Evolutionary conservation across 92 coral and sea anemone genomes (phyloP).

Genomic region (Heteractis magnifica): DNA sequence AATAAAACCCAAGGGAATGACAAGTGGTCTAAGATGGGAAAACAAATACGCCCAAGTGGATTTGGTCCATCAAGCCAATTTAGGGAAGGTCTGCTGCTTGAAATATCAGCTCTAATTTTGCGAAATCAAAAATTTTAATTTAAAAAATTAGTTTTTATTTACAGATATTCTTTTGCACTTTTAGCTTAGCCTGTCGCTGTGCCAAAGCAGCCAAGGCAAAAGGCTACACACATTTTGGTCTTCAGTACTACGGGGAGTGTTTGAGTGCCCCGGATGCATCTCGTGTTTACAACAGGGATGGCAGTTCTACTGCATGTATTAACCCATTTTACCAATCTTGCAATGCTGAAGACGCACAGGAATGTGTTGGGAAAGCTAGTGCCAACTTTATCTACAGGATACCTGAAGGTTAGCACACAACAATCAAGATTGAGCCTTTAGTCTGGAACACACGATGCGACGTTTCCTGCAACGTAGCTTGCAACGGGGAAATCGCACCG

Average conservation of each 20-base stretch:
- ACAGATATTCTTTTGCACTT: not conserved
- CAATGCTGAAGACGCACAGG: constrained; percentile 47
- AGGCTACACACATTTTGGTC: constrained; percentile 85
- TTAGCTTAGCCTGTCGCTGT: constrained; percentile 53
- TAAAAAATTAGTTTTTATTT: not conserved
- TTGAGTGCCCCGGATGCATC: constrained; percentile 77
- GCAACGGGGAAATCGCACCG: too few species aligned
- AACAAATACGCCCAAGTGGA: too few species aligned
- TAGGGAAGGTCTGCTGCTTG: not conserved
- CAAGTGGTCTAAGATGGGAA: too few species aligned
- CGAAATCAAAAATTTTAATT: not conserved
- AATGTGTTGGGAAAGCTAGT: constrained; percentile 82
- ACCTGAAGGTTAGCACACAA: constrained; percentile 45
- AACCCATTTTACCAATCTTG: constrained; percentile 62
- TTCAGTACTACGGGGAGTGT: constrained; percentile 92
- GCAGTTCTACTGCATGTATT: constrained; percentile 76
- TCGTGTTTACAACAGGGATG: constrained; percentile 66
- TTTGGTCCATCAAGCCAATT: too few species aligned
- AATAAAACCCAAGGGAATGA: too few species aligned
- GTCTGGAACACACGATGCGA: too few species aligned
- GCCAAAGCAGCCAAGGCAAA: constrained; percentile 68
- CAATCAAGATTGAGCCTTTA: too few species aligned
- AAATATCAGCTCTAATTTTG: not conserved
- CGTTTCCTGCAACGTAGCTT: too few species aligned
- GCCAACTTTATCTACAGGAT: constrained; percentile 81